Evolutionary conservation across 1,140 invertebrate species (phyloP).

Genomic region (Leucophenga varia): DNA sequence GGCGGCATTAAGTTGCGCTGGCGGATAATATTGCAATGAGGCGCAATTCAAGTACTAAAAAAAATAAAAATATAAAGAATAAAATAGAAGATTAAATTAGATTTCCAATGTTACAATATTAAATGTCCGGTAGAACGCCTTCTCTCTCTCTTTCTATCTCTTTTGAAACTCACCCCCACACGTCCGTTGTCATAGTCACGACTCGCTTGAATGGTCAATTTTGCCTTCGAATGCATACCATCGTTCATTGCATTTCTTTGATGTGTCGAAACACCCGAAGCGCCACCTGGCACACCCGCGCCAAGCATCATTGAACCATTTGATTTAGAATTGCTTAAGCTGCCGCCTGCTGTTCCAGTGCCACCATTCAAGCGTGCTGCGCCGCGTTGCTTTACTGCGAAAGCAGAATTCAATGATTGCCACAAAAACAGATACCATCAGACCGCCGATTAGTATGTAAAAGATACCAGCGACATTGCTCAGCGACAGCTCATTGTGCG

Average conservation of each 20-base stretch:
- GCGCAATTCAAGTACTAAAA: constrained; percentile 52
- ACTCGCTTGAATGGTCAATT: constrained; percentile 74
- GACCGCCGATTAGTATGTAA: constrained; percentile 94
- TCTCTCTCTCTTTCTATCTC: too few relatives aligned
- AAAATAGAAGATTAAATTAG: background rate
- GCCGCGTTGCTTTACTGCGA: constrained; percentile 66
- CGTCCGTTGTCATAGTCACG: constrained; percentile 73
- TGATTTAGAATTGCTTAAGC: constrained; percentile 22
- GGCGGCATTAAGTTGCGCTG: constrained; percentile 69
- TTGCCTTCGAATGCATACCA: constrained; percentile 86
- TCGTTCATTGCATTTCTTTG: constrained; percentile 77
- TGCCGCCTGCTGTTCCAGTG: constrained; percentile 61
- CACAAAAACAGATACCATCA: constrained; percentile 85
- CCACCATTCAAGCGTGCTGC: constrained; percentile 16
- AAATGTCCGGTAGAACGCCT: too few relatives aligned
- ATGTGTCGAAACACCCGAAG: constrained; percentile 57
- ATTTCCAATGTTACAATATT: background rate
- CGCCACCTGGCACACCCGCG: constrained; percentile 47
- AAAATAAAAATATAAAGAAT: constrained; percentile 16
- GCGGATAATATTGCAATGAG: constrained; percentile 74
- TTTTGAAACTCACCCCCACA: constrained; percentile 57
- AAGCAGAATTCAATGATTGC: constrained; percentile 92
- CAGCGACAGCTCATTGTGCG: constrained; percentile 86
- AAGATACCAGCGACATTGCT: constrained; percentile 98
- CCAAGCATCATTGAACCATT: constrained; percentile 43